Evolutionary conservation across 2,888 invertebrate genomes (phyloP), one percentile per base, ranked within the genome.

Genomic region (Yponomeuta sedellus): DNA sequence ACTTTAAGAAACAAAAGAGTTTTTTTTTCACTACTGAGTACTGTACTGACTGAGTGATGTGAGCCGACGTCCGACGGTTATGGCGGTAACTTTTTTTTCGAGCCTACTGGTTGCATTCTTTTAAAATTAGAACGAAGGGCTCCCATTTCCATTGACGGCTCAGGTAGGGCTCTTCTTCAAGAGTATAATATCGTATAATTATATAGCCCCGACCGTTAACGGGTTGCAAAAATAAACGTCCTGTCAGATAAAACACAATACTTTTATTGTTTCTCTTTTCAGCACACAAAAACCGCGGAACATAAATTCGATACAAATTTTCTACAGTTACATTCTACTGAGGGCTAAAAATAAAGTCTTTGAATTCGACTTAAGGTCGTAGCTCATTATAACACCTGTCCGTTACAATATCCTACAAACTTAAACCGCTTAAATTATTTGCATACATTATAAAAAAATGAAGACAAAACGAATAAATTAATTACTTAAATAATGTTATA

Each of bases 1-100:
- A 71, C 67, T 58, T 58, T 69, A 66, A 62, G 69, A 76, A 74
- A 88, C 88, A 88, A 87, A 81, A 83, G 86, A 83, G 80, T 82
- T 79, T 69, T 74, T 82, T 83, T 83, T 83, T 80, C 83, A 80
- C 75, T 11, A n/a, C n/a, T n/a, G n/a, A n/a, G n/a, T n/a, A n/a
- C n/a, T n/a, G n/a, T 28, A 34, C 61, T 61, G n/a, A 61, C 16
- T 34, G 19, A 40, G 40, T 44, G 40, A 64, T 2, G 52, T 25
- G 22, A 58, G 12, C 44, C 20, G 19, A 20, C 34, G 63, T n/a
- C 63, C 20, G 40, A 22, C 61, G 34, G n/a, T 39, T 28, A 52
- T 25, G 52, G 2, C 40, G 25, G 20, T 63, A 10, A 25, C 63
- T 44, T 63, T 63, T 63, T 59, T 59, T 59, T 58, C 19, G 8